phyloP scores from a whole-genome alignment of 1,140 invertebrate genomes.

The Drosophila repleta region DNA sequence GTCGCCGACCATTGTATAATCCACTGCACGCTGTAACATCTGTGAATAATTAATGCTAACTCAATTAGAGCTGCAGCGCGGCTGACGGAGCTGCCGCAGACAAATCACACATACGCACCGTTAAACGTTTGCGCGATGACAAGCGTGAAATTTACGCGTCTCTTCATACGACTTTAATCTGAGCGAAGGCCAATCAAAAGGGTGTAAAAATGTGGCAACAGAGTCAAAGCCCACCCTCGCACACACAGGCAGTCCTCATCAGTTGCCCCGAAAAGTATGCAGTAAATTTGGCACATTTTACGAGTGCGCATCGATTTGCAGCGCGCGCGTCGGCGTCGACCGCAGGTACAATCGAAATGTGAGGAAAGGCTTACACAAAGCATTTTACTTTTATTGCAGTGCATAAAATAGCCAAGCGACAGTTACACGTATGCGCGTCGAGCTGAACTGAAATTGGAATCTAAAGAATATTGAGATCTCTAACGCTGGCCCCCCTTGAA shows the following conservation, averaged over 20 bases:
- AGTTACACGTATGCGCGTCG: conserved; percentile 9
- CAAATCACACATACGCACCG: conserved; percentile 54
- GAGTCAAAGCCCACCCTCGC: neutral
- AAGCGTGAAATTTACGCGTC: conserved; percentile 54
- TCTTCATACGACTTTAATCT: conserved; percentile 66
- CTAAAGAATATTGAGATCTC: conserved; percentile 10
- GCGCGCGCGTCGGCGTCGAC: conserved; percentile 36
- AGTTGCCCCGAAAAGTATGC: conserved; percentile 59
- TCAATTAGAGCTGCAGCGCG: neutral
- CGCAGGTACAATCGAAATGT: conserved; percentile 55
- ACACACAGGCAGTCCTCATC: neutral
- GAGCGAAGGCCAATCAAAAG: conserved; percentile 68
- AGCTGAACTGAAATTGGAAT: conserved; percentile 14
- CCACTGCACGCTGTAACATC: neutral
- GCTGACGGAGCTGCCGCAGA: neutral
- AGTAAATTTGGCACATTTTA: conserved; percentile 73
- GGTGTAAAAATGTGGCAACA: conserved; percentile 49
- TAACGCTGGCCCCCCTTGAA: too few relatives aligned
- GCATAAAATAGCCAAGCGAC: conserved; percentile 36
- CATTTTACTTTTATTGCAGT: conserved; percentile 75
- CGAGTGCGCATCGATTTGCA: conserved; percentile 71
- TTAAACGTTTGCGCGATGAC: conserved; percentile 54
- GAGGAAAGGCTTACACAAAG: conserved; percentile 61
- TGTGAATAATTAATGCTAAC: conserved; percentile 8
- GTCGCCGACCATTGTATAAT: conserved; percentile 14